A percentile compares a stretch with the other conserved stretches of the same genome.
Evolutionary conservation across 1,140 invertebrate species (phyloP).

Genomic region (Heliconius himera): DNA sequence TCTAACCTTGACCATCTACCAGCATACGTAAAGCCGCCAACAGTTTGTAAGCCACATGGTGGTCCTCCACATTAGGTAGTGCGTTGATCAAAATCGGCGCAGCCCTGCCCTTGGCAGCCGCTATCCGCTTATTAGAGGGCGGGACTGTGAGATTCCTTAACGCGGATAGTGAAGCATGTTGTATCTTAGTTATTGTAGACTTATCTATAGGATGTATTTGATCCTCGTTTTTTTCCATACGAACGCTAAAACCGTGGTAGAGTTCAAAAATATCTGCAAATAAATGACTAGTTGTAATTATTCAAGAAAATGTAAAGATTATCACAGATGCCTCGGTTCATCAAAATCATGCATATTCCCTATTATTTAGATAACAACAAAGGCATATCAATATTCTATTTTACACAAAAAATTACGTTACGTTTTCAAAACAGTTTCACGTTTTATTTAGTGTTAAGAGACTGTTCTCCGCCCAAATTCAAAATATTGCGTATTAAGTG

Average conservation of each 20-base stretch:
- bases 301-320: no score
- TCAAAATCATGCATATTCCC: no score
- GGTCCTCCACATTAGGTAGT: constrained; percentile 87
- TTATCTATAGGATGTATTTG: constrained; percentile 45
- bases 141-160: constrained; percentile 93
- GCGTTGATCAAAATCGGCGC: constrained; percentile 84
- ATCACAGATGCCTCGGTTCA: no score
- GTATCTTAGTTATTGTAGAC: constrained; percentile 81
- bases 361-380: no score
- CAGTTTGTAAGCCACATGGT: constrained; percentile 93
- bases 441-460: no score
- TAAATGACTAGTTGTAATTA: background rate
- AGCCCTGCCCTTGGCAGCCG: constrained; percentile 85
- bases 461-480: no score
- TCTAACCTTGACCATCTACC: constrained; percentile 64
- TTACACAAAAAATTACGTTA: no score
- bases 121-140: constrained; percentile 87
- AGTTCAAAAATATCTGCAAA: constrained; percentile 64
- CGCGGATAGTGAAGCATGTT: constrained; percentile 91
- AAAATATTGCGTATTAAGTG: no score
- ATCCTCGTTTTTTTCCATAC: constrained; percentile 40
- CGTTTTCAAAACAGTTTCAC: no score
- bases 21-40: constrained; percentile 93
- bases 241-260: constrained; percentile 50
- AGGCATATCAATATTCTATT: no score